Evolutionary conservation across 2,797 vertebrate species (phyloP).

Genomic region (Sebastes matsubarae): DNA sequence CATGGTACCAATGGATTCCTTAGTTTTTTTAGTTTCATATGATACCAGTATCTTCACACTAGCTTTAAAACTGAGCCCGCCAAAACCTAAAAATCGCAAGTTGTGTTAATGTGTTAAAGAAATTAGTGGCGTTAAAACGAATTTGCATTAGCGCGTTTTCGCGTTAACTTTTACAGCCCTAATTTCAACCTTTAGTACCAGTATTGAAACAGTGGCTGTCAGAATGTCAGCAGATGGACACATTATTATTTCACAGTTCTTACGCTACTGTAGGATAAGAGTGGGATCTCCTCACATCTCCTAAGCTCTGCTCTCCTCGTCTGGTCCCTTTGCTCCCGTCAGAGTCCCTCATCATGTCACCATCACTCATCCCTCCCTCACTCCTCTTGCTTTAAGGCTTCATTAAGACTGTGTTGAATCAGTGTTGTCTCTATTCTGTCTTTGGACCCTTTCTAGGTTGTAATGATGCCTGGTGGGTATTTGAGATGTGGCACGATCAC

Average conservation of each 20-base stretch:
- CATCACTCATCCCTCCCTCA: constrained; percentile 45
- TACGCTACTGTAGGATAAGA: neutral
- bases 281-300: constrained; percentile 23
- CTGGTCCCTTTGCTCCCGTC: constrained; percentile 42
- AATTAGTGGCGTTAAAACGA: no score
- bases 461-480: constrained; percentile 81
- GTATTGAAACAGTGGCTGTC: neutral
- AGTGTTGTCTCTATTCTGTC: constrained; percentile 71
- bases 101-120: no score
- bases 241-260: constrained; percentile 17
- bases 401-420: constrained; percentile 77
- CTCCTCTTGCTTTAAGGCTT: constrained; percentile 62
- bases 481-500: constrained; percentile 68
- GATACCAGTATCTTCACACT: no score
- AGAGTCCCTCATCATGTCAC: constrained; percentile 50
- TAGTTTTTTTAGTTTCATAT: no score
- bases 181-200: neutral
- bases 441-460: constrained; percentile 69
- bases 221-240: constrained; percentile 13
- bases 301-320: constrained; percentile 33
- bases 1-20: no score
- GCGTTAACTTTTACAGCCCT: no score
- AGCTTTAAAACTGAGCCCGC: no score
- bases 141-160: no score
- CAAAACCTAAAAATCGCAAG: no score